Evolutionary conservation across 2,888 invertebrate species (phyloP), one percentile per base, ranked within the genome.

Genomic region (Drosophila fungiperda): DNA sequence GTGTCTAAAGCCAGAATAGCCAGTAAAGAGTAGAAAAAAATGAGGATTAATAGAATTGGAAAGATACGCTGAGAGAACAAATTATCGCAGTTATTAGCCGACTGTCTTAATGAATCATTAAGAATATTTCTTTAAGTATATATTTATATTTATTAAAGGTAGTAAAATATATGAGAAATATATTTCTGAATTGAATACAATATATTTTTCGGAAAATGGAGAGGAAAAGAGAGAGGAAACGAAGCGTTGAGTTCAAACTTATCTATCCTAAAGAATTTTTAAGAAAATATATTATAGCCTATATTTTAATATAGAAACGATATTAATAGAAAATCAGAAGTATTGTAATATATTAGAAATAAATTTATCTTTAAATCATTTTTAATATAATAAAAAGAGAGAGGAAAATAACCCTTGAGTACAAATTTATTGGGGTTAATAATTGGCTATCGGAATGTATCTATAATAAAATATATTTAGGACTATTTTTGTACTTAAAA

Each of bases 1-100:
- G 69, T 83, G 60, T 11, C 78, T 32, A 78, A 82, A 59, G 55
- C 12, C 8, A 26, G 23, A 45, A 45, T 57, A 2, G 23, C 15
- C 20, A 54, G 26, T 29, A 55, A 26, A n/a, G 32, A 23, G 48
- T 20, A 35, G 17, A 17, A 35, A 48, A 48, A 48, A 32, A 12
- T n/a, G 29, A 20, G n/a, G 23, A 49, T 26, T n/a, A 52, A 29
- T 7, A 40, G 54, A 7, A 38, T 15, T n/a, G 38, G 11, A 9
- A n/a, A 32, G 40, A 40, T 9, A n/a, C n/a, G 55, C 1, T 38
- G 2, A 36, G 17, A 9, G 7, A 55, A 29, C 29, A 55, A 55
- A 23, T 38, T 7, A 38, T 11, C 3, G 23, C 38, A 54, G n/a
- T n/a, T 12, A 54, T 17, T n/a, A 40, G 9, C 9, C 11, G 26